Evolutionary conservation across 2,888 invertebrate genomes (phyloP).

Genomic region (Lymantria dispar): DNA sequence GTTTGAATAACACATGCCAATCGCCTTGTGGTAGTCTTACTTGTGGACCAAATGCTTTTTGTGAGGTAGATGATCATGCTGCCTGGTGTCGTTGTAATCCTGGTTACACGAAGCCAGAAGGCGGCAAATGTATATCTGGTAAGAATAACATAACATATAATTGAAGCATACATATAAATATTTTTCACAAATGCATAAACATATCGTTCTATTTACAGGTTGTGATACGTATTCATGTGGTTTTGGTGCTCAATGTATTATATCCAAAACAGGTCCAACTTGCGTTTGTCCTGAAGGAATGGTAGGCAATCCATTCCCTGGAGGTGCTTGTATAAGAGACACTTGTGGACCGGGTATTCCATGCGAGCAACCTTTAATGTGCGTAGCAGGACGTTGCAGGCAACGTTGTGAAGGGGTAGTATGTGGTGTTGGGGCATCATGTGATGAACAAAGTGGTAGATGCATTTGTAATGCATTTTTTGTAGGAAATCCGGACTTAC

Average conservation of each 20-base stretch:
- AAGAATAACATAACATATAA: conserved; percentile 38
- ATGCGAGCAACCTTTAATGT: conserved; percentile 90
- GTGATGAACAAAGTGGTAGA: conserved; percentile 90
- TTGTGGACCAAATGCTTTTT: conserved; percentile 93
- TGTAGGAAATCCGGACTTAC: conserved; percentile 93
- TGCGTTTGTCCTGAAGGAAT: conserved; percentile 94
- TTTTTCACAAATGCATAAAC: no score
- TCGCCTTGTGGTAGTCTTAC: conserved; percentile 90
- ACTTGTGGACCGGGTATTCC: conserved; percentile 90
- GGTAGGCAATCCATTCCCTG: conserved; percentile 95
- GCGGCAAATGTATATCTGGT: conserved; percentile 93
- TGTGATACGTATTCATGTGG: conserved; percentile 91
- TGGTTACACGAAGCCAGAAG: conserved; percentile 89
- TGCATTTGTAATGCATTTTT: conserved; percentile 94
- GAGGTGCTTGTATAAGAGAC: conserved; percentile 91
- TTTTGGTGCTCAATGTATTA: conserved; percentile 91
- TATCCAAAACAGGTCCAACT: conserved; percentile 91
- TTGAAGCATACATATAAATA: no score
- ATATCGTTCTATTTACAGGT: conserved; percentile 71
- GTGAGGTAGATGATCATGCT: conserved; percentile 93
- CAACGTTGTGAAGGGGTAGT: conserved; percentile 93
- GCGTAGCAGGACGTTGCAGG: conserved; percentile 94
- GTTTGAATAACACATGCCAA: conserved; percentile 89
- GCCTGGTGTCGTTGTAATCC: conserved; percentile 94
- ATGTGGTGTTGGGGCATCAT: conserved; percentile 94